phyloP scores from a whole-genome alignment of 2,888 invertebrate genomes.

The Amphiduros pacificus region DNA sequence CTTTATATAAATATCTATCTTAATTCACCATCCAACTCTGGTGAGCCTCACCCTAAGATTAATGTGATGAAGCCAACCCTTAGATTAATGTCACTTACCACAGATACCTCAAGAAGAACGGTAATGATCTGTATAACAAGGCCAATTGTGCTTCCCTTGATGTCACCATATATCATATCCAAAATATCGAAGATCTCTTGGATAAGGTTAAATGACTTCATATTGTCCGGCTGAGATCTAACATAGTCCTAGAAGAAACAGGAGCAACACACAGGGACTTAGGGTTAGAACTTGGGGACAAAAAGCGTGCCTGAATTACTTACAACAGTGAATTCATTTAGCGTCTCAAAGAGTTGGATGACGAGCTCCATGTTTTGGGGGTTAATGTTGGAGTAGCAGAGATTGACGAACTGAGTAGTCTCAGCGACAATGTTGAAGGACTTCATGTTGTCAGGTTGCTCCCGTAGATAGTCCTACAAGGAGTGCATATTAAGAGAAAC shows the following conservation, averaged over 20 bases:
- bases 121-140: conserved; percentile 57
- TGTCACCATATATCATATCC: conserved; percentile 57
- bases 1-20: too few relatives aligned
- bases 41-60: too few relatives aligned
- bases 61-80: too few relatives aligned
- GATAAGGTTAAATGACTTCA: conserved; percentile 60
- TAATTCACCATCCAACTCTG: too few relatives aligned
- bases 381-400: conserved; percentile 58
- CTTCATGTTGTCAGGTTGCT: conserved; percentile 60
- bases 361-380: conserved; percentile 54
- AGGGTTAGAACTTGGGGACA: too few relatives aligned
- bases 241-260: conserved; percentile 60
- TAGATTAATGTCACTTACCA: too few relatives aligned
- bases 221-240: conserved; percentile 59
- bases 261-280: too few relatives aligned
- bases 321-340: conserved; percentile 59
- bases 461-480: conserved; percentile 57
- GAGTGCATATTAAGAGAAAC: not conserved
- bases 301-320: conserved; percentile 31
- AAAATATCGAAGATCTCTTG: conserved; percentile 58
- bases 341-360: conserved; percentile 57
- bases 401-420: conserved; percentile 57
- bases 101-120: conserved; percentile 58
- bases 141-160: conserved; percentile 54
- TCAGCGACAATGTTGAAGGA: conserved; percentile 60